Evolutionary conservation across 2,888 invertebrate genomes (phyloP).

Genomic region (Camponotus fellah): DNA sequence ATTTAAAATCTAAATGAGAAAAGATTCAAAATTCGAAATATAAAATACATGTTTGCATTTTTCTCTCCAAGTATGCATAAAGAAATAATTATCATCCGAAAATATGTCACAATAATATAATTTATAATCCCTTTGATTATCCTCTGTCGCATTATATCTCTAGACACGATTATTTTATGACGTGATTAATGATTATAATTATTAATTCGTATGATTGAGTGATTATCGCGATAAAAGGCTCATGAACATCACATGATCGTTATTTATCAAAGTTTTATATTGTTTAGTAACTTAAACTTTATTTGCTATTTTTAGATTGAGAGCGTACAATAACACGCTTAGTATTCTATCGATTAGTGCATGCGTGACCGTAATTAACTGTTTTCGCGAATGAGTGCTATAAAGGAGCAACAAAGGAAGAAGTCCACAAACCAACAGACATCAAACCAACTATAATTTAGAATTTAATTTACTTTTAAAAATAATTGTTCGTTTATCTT

Average conservation of each 20-base stretch:
- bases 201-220: too few relatives aligned
- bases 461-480: not conserved
- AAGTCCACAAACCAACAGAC: too few relatives aligned
- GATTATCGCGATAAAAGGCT: too few relatives aligned
- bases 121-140: too few relatives aligned
- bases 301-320: not conserved
- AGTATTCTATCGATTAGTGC: not conserved
- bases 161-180: not conserved
- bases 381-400: not conserved
- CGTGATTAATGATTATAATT: too few relatives aligned
- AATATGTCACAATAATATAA: not conserved
- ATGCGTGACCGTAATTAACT: not conserved
- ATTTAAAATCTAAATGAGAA: not conserved
- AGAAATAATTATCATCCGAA: not conserved
- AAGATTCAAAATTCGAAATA: not conserved
- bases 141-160: too few relatives aligned
- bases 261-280: not conserved
- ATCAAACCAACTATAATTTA: not conserved
- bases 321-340: not conserved
- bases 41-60: not conserved
- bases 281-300: not conserved
- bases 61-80: not conserved
- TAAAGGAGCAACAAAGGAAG: not conserved
- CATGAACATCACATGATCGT: too few relatives aligned
- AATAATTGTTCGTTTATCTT: not conserved